Percentiles rank a stretch among this genome's conserved stretches.
Conservation (phyloP, 2,797 vertebrate genomes). For the Coranthus polyacanthus region DNA sequence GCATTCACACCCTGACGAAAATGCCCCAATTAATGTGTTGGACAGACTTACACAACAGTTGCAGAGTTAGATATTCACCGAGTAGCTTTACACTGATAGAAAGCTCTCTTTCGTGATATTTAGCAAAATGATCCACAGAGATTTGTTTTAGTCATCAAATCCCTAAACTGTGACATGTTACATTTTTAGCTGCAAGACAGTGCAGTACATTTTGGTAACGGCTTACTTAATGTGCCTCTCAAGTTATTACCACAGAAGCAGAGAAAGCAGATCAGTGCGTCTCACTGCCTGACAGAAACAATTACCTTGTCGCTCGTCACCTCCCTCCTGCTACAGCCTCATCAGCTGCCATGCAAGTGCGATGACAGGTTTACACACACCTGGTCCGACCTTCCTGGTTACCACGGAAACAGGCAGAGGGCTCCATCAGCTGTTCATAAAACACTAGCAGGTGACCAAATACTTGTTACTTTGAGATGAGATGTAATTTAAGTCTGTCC, state of each 20-base stretch:
- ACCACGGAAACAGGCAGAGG: slow-evolving; percentile 40
- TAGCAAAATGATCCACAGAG: neutral
- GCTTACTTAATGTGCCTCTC: neutral
- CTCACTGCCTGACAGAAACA: slow-evolving; percentile 46
- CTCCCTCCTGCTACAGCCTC: too few relatives aligned
- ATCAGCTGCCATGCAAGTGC: slow-evolving; percentile 30
- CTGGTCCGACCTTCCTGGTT: slow-evolving; percentile 15
- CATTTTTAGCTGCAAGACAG: neutral
- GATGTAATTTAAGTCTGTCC: slow-evolving; percentile 1
- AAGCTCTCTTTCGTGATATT: neutral
- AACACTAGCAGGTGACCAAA: slow-evolving; percentile 3
- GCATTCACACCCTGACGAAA: neutral
- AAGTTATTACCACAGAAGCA: neutral
- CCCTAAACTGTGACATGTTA: too few relatives aligned
- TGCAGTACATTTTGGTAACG: neutral
- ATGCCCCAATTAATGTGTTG: neutral
- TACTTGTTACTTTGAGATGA: neutral
- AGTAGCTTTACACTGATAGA: slow-evolving; percentile 5
- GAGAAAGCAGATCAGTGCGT: neutral
- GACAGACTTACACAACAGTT: neutral
- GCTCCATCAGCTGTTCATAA: slow-evolving; percentile 12
- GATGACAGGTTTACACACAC: slow-evolving; percentile 11
- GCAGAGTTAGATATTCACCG: neutral
- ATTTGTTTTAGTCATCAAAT: too few relatives aligned
- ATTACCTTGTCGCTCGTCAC: slow-evolving; percentile 61